Evolutionary conservation across 2,888 invertebrate species (phyloP), one percentile per base, ranked within the genome.

Genomic region (Nomada flava): DNA sequence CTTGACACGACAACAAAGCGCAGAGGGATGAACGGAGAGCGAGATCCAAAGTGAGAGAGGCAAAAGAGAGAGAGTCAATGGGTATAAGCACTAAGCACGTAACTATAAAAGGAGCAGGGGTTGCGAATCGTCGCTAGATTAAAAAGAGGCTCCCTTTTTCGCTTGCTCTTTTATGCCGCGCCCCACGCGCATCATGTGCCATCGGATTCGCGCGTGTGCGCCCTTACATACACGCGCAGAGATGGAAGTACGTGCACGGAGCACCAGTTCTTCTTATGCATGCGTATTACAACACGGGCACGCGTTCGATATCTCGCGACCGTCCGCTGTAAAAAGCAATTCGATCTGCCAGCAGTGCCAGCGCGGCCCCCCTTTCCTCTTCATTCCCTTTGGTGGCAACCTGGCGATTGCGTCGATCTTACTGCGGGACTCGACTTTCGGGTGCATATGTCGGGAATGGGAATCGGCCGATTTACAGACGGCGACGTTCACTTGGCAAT

Each of bases 71-170:
- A 83, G 89, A 91, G 89, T 91, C 89, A 90, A 90, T 91, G 90
- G 91, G 86, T 90, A 91, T 91, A 87, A 89, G 89, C 89, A 92
- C 89, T 91, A 91, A 92, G 91, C 92, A 89, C 91, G 91, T 92
- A 92, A 92, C 91, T 92, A 91, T 92, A 89, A 93, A 93, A 92
- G 91, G 89, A 91, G 91, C 89, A 89, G 90, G 91, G 91, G 91
- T 91, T 92, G 91, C 91, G 93, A 93, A 93, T 93, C 92, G 92
- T 93, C 92, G 93, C 92, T 92, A 93, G 93, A 93, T 93, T 93
- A 93, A 93, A 93, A 93, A 93, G 92, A 92, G 91, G 88, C 91
- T 90, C 91, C 92, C 92, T 92, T 92, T 92, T 92, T 92, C 91
- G 92, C 91, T 92, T 93, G 92, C 92, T 92, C 92, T 93, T 92